Evolutionary conservation across 30 jellyfish, hydroid and myxozoan genomes (phyloP).

Genomic region (Hydractinia echinata): DNA sequence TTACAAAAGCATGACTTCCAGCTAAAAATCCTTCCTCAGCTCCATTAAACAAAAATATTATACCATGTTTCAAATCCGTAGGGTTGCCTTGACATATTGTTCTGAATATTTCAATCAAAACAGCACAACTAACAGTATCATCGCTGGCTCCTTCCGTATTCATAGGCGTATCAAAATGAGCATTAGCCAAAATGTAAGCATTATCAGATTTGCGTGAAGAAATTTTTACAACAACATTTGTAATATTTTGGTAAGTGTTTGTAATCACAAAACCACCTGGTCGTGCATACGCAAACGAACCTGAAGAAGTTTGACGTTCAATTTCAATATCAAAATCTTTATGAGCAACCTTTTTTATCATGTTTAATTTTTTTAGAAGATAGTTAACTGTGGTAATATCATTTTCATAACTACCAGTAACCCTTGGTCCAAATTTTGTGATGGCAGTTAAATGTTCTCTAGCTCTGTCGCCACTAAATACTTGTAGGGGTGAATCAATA

Average conservation of each 20-base stretch:
- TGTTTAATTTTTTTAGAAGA: slow-evolving; percentile 44
- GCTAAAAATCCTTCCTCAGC: slow-evolving; percentile 90
- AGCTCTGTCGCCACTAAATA: slow-evolving; percentile 80
- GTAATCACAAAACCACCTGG: slow-evolving; percentile 38
- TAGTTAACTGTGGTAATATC: slow-evolving; percentile 72
- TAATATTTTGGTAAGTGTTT: slow-evolving; percentile 63
- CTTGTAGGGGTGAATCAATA: slow-evolving; percentile 31
- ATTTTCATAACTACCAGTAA: slow-evolving; percentile 78
- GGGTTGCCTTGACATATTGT: slow-evolving; percentile 65
- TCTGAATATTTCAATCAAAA: slow-evolving; percentile 81
- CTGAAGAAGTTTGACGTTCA: slow-evolving; percentile 79
- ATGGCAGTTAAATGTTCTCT: slow-evolving; percentile 58
- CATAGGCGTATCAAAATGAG: slow-evolving; percentile 86
- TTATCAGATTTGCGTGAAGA: slow-evolving; percentile 56
- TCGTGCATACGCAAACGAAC: slow-evolving; percentile 46
- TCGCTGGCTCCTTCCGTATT: slow-evolving; percentile 96
- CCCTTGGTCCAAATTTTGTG: slow-evolving; percentile 71
- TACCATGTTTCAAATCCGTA: slow-evolving; percentile 67
- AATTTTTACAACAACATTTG: slow-evolving; percentile 76
- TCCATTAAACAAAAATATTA: slow-evolving; percentile 89
- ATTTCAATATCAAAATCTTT: slow-evolving; percentile 53
- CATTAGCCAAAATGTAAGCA: slow-evolving; percentile 51
- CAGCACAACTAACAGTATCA: slow-evolving; percentile 96
- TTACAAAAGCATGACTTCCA: slow-evolving; percentile 92
- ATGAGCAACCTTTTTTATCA: slow-evolving; percentile 49